Conservation (phyloP, 1,140 invertebrate genomes). For the Drosophila micromelanica region DNA sequence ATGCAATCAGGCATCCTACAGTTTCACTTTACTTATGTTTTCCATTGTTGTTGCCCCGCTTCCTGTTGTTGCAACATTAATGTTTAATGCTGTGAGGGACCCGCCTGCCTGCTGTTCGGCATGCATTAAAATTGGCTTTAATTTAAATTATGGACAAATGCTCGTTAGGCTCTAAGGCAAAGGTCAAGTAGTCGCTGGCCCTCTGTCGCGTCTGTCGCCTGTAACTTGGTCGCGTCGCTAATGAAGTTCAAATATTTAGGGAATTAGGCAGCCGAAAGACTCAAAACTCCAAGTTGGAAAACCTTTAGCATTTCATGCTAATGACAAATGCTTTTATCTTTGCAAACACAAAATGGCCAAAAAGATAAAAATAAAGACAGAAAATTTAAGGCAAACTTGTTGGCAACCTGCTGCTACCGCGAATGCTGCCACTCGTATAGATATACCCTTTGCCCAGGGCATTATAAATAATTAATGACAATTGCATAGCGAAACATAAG, state of each 20-base stretch:
- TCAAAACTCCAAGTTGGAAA: constrained; percentile 37
- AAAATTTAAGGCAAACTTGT: constrained; percentile 69
- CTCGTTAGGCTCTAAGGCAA: constrained; percentile 29
- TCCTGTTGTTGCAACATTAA: constrained; percentile 8
- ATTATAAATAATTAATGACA: constrained; percentile 14
- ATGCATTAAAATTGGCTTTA: constrained; percentile 71
- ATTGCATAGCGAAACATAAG: neutral
- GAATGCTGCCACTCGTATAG: constrained; percentile 14
- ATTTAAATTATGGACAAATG: constrained; percentile 69
- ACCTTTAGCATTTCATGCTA: constrained; percentile 77
- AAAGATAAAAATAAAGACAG: constrained; percentile 28
- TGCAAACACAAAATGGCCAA: constrained; percentile 38
- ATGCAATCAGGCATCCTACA: constrained; percentile 49
- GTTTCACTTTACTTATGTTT: constrained; percentile 8
- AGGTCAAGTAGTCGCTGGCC: constrained; percentile 18
- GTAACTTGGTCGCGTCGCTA: constrained; percentile 30
- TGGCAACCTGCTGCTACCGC: constrained; percentile 64
- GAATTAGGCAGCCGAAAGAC: constrained; percentile 34
- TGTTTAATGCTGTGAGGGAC: constrained; percentile 25
- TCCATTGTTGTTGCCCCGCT: constrained; percentile 9
- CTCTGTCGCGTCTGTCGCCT: constrained; percentile 9
- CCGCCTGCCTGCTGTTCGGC: constrained; percentile 20
- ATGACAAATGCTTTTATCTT: constrained; percentile 82
- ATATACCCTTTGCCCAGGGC: constrained; percentile 27
- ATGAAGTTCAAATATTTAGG: constrained; percentile 80